A percentile compares a stretch with the other conserved stretches of the same genome.
phyloP scores from a whole-genome alignment of 2,113 vertebrate genomes.

The Reinhardtius hippoglossoides region DNA sequence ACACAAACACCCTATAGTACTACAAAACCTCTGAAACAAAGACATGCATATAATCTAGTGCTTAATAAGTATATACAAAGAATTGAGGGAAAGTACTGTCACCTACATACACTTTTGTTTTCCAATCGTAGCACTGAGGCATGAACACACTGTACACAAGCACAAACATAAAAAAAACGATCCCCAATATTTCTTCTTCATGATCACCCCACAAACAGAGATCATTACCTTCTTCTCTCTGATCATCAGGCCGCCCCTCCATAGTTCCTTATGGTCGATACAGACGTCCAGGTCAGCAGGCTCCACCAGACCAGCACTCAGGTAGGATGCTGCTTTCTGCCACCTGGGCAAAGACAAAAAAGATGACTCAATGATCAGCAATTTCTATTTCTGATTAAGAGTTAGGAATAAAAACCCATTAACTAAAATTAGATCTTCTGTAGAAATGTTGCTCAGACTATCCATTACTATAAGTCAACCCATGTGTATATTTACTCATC shows the following conservation, averaged over 20 bases:
- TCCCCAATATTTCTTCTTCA: neutral
- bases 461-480: neutral
- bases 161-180: no score
- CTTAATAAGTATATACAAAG: no score
- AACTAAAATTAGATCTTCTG: neutral
- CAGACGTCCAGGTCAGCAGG: constrained; percentile 42
- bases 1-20: no score
- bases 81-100: no score
- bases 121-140: neutral
- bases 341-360: constrained; percentile 55
- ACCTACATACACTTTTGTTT: neutral
- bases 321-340: constrained; percentile 65
- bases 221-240: constrained; percentile 75
- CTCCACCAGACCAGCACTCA: constrained; percentile 57
- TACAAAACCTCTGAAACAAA: no score
- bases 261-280: constrained; percentile 57
- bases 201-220: neutral
- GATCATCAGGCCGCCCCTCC: constrained; percentile 73
- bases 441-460: neutral
- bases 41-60: no score
- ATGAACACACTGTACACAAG: neutral
- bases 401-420: neutral
- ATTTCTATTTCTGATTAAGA: no score
- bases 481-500: constrained; percentile 18
- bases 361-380: no score